A percentile compares a stretch with the other conserved stretches of the same genome.
phyloP scores from a whole-genome alignment of 2,113 vertebrate species.

The Myrmecophaga tridactyla region DNA sequence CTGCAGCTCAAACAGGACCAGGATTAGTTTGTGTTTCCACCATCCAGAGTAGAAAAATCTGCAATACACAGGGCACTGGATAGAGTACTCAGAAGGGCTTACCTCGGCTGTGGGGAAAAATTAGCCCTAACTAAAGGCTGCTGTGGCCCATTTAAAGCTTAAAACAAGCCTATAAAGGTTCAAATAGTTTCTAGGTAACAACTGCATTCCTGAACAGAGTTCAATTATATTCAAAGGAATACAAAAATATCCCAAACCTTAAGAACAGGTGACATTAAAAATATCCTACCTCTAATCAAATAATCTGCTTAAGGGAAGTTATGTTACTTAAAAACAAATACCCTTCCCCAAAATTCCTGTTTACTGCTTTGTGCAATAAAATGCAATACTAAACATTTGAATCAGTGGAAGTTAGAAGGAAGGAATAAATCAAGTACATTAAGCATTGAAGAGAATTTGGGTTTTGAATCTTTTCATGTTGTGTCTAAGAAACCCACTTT shows the following conservation, averaged over 20 bases:
- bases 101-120: neutral
- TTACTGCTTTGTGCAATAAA: neutral
- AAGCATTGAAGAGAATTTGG: neutral
- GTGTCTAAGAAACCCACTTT: slow-evolving; percentile 13
- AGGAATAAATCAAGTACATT: neutral
- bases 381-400: neutral
- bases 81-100: neutral
- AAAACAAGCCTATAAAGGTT: neutral
- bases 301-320: slow-evolving; percentile 4
- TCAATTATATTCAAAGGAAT: neutral
- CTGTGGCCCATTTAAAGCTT: neutral
- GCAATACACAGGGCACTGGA: too few species aligned
- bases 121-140: neutral
- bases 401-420: neutral
- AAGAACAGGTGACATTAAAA: neutral
- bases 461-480: slow-evolving; percentile 13
- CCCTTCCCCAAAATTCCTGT: neutral
- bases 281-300: neutral
- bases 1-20: neutral
- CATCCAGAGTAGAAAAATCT: neutral
- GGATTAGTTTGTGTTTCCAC: neutral
- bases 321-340: neutral
- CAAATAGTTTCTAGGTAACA: neutral
- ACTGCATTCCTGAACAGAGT: too few species aligned
- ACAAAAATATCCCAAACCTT: neutral